These are phyloP conservation scores for Cyprinodon tularosa DNA, from an alignment of 2,113 vertebrate species.

Conservation along the genomic window DNA sequence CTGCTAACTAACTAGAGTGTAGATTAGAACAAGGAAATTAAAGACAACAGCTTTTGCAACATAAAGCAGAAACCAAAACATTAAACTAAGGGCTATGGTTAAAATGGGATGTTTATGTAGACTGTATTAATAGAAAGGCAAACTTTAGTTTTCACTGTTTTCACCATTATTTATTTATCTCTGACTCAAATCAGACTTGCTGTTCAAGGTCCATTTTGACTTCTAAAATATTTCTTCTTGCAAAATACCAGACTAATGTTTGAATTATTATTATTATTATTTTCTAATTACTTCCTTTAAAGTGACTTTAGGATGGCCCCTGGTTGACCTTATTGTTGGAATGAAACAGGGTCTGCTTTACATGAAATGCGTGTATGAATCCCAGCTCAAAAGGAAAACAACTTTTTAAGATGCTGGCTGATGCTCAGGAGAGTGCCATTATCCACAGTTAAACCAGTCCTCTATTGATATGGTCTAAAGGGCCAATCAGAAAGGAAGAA, in stretches of 20 bases:
- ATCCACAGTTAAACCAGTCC: background rate
- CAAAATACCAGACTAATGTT: too few species aligned
- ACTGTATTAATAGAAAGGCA: constrained; percentile 1
- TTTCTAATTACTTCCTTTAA: too few species aligned
- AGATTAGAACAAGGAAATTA: constrained; percentile 52
- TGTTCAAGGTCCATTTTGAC: too few species aligned
- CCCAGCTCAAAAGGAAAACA: background rate
- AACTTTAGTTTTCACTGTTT: too few species aligned
- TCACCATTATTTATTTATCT: too few species aligned
- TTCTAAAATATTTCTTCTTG: too few species aligned
- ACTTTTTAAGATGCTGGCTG: background rate
- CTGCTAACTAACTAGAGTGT: constrained; percentile 39
- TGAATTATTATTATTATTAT: too few species aligned
- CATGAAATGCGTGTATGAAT: background rate
- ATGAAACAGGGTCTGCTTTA: too few species aligned
- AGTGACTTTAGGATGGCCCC: too few species aligned
- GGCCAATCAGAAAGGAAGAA: background rate
- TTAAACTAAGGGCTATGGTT: constrained; percentile 49
- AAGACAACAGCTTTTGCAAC: constrained; percentile 61
- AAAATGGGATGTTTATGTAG: constrained; percentile 27
- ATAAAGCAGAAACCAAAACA: constrained; percentile 35
- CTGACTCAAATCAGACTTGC: too few species aligned
- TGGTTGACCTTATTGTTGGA: too few species aligned
- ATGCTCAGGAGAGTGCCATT: background rate
- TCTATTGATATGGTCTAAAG: too few species aligned